These are phyloP conservation scores for Phymorhynchus buccinoides DNA, from an alignment of 1,140 invertebrate species.

Conservation along the genomic window DNA sequence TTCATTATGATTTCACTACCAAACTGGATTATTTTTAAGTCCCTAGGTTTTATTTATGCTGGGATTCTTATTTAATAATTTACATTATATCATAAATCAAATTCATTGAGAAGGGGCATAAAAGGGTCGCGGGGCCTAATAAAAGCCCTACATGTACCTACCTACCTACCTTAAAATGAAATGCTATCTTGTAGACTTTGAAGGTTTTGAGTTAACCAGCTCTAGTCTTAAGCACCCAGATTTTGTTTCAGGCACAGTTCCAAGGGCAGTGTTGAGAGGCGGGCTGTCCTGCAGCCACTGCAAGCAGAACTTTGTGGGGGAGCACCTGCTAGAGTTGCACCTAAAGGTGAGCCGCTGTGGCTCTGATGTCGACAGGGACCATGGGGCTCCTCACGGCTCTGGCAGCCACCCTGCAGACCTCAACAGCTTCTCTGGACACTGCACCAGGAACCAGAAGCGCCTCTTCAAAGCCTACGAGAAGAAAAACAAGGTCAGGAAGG, in stretches of 20 bases:
- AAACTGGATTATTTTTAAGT: too few relatives aligned
- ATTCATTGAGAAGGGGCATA: too few relatives aligned
- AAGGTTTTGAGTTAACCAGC: background rate
- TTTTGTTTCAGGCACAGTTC: background rate
- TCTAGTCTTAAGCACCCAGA: background rate
- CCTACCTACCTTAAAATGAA: too few relatives aligned
- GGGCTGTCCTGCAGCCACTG: background rate
- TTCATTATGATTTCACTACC: too few relatives aligned
- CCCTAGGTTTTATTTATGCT: too few relatives aligned
- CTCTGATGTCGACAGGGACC: background rate
- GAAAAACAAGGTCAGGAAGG: background rate
- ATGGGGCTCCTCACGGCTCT: background rate
- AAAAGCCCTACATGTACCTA: too few relatives aligned
- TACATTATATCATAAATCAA: too few relatives aligned
- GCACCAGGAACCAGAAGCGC: background rate
- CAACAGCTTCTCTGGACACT: constrained; percentile 17
- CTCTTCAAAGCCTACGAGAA: background rate
- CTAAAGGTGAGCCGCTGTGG: background rate
- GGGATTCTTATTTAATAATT: too few relatives aligned
- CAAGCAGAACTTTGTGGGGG: background rate
- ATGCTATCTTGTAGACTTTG: background rate
- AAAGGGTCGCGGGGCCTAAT: too few relatives aligned
- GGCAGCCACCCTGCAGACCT: background rate
- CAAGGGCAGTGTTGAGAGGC: background rate
- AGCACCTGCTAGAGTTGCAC: background rate